Evolutionary conservation across 2,113 vertebrate species (phyloP), one percentile per base, ranked within the genome.

Genomic region (Clarias magur): DNA sequence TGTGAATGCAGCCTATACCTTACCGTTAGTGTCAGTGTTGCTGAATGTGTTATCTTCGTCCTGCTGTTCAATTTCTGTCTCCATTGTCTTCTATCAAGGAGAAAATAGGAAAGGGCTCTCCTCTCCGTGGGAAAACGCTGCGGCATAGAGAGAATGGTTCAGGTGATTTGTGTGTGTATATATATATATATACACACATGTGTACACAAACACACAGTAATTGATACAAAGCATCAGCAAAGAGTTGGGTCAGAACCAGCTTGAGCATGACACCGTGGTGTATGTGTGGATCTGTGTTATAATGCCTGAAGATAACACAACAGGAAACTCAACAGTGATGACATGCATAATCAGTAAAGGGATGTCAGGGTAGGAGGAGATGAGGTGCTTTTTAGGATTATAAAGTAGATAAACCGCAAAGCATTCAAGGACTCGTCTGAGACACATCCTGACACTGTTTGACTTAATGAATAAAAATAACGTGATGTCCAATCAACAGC

Each of bases 21-120:
- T 94, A 96, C 98, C 97, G 95, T 99, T 99, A 80, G 97, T 96
- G 95, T 99, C 98, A 27, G 96, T 96, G 93, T 95, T 98, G 93
- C 97, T 96, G 92, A 99, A 99, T 89, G 97, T 94, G 92, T 95
- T 96, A 85, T 99, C 98, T 89, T 95, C 93, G 86, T 96, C 95
- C 91, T 97, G 96, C 82, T 97, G 96, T 85, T 99, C 96, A 89
- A 96, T 96, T 94, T 99, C 97, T 92, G 97, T 97, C 95, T 99
- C 98, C 98, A 99, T 99, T 93, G 94, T 95, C 90, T 94, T 93
- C 91, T 90, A 91, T 91, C 90, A 91, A 90, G 92, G 82, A 89
- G 83, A 82, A 89, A 92, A 92, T 92, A 93, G 93, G 90, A 94
- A 89, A 84, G 87, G 92, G 91, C 90, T 92, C 92, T 91, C 92